Evolutionary conservation across 1,140 invertebrate species (phyloP), one percentile per base, ranked within the genome.

Genomic region (Pseudomyrmex concolor): DNA sequence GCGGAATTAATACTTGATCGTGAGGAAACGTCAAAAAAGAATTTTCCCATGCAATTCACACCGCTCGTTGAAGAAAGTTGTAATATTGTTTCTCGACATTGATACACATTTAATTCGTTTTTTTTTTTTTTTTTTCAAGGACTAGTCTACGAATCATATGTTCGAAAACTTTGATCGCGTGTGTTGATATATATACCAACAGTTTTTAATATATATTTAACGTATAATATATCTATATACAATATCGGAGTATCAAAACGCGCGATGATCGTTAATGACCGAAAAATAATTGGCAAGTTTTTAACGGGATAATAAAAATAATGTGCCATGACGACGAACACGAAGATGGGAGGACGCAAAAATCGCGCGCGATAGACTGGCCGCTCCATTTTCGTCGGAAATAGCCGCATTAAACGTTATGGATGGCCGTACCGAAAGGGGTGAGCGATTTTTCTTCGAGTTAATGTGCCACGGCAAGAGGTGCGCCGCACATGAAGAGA

Each of bases 201-300:
- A 64, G n/a, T 43, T 5, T 57, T 25, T 25, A 25, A 51, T 67
- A 43, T 8, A 43, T 34, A 12, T 5, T 7, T 34, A 34, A 34
- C 5, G 7, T 34, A 34, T 7, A 34, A 34, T 34, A 34, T 34
- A 34, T 34, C 4, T 59, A 50, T 57, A 48, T 48, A 1, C 13
- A 55, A 78, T 34, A 59, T 59, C 15, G 9, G 8, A 34, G 57
- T 34, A 76, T 54, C n/a, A 54, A 25, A 12, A 12, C 19, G 19
- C 51, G 50, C 19, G 76, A 71, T 71, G 59, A 80, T 70, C 8
- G 45, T 71, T 80, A 71, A 80, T 48, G 54, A 19, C 17, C n/a
- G 43, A 71, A 80, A 80, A 80, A 70, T 80, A 80, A 80, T 80
- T 71, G 76, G 54, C 45, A 71, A 71, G 76, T 80, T 80, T 80